Conservation (phyloP, 2,888 invertebrate genomes). For the Atethmia centrago region DNA sequence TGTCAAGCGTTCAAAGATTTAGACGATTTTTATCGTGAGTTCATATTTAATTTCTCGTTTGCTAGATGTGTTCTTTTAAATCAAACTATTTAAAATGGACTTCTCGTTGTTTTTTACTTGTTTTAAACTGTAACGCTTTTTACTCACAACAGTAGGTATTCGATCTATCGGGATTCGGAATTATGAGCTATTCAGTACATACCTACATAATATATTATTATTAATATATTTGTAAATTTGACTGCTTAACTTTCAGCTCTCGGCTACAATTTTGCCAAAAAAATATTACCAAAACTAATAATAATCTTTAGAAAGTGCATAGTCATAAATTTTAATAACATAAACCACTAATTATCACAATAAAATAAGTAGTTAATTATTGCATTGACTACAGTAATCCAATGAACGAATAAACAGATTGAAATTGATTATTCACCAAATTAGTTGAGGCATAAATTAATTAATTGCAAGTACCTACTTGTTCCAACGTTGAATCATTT, state of each 20-base stretch:
- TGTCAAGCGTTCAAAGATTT: constrained; percentile 26
- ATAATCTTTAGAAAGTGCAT: too few relatives aligned
- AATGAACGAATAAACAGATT: constrained; percentile 3
- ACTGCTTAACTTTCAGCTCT: neutral
- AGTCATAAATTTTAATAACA: neutral
- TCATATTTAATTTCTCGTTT: constrained; percentile 20
- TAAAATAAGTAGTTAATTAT: neutral
- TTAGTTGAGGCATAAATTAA: constrained; percentile 3
- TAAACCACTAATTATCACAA: neutral
- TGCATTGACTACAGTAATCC: constrained; percentile 2
- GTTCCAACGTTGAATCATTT: constrained; percentile 3
- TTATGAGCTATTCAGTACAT: neutral
- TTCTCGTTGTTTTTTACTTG: neutral
- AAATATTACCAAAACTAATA: too few relatives aligned
- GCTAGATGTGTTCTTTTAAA: neutral
- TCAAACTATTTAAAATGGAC: neutral
- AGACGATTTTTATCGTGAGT: constrained; percentile 9
- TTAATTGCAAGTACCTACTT: constrained; percentile 9
- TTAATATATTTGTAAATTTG: neutral
- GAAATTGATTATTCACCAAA: neutral
- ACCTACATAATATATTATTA: too few relatives aligned
- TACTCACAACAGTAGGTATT: too few relatives aligned
- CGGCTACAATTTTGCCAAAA: neutral
- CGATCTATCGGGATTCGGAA: neutral
- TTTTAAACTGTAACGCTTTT: neutral